Conservation (phyloP, 2,888 invertebrate species). For the Barypeithes pellucidus region DNA sequence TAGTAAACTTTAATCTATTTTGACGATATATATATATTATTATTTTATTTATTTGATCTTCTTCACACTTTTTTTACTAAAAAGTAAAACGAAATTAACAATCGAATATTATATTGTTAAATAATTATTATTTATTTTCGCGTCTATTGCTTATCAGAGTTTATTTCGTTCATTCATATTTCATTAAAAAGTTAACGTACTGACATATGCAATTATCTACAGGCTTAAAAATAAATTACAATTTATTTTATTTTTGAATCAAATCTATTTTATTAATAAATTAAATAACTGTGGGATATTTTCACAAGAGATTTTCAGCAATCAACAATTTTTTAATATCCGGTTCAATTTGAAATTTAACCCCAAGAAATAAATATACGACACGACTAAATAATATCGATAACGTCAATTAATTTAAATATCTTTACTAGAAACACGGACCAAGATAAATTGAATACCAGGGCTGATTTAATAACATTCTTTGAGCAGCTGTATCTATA, state of each 20-base stretch:
- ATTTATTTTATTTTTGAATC: neutral
- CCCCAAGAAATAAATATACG: conserved; percentile 26
- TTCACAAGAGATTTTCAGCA: neutral
- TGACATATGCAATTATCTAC: conserved; percentile 5
- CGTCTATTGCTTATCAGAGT: neutral
- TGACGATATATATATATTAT: too few relatives aligned
- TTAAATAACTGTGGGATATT: neutral
- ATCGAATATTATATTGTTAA: too few relatives aligned
- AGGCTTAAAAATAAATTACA: conserved; percentile 6
- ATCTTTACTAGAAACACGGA: conserved; percentile 45
- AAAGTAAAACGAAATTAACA: too few relatives aligned
- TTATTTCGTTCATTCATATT: neutral
- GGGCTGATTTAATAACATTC: conserved; percentile 17
- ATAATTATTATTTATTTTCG: too few relatives aligned
- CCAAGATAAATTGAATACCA: conserved; percentile 44
- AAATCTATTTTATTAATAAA: neutral
- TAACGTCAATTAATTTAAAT: conserved; percentile 39
- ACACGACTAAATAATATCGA: conserved; percentile 32
- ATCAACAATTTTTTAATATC: conserved; percentile 15
- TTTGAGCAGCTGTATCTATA: neutral
- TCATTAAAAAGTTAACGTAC: neutral
- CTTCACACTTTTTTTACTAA: too few relatives aligned
- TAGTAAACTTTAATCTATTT: too few relatives aligned
- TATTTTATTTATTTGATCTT: too few relatives aligned
- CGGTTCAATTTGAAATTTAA: conserved; percentile 39